Base-by-base conservation (phyloP, 2,797 vertebrate species). In the Siniperca obscura region DNA sequence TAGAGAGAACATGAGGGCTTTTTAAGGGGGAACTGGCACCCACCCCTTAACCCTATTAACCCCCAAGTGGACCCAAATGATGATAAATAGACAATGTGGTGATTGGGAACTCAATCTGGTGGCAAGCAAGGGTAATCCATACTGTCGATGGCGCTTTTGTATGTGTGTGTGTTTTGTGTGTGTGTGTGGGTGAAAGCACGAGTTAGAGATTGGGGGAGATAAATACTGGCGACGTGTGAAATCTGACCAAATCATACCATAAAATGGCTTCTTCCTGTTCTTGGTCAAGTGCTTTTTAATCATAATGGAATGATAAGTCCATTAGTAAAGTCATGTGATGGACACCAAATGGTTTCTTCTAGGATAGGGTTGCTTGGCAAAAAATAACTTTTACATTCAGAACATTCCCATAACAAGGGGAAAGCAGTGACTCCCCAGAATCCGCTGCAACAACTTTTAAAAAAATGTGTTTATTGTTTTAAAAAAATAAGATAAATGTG, bases 11-110 rank as follows among this genome's bases (percentile, higher is more conserved):
- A 91, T 83, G 89, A 94, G 88, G 90, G 90, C 91, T 92, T 87
- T 92, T 92, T 90, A 91, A 94, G 89, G 86, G 91, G 88, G 80
- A 86, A 85, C 85, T 57, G 7, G 89, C 91, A 78, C 83, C 91
- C 87, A 70, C 90, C 94, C 90, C 88, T 94, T 96, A 95, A 96
- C 95, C 95, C 88, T 93, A 92, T 95, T 94, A 94, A 95, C 87
- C 92, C 81, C 56, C 91, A 93, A 96, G 94, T 94, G 88, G 91
- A 92, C 86, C 87, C 90, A 95, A 96, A 96, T 94, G 91, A 96
- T 95, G 95, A 96, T 93, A 91, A 94, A 96, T 96, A 91, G 93
- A 93, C 81, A 92, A 91, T 38, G 82, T 90, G 90, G 94, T 90
- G 89, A 93, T 94, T 88, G 85, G 91, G 90, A 94, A 93, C 90